A percentile compares a stretch with the other conserved stretches of the same genome.
These are phyloP conservation scores for Cosmia trapezina DNA, from an alignment of 2,888 invertebrate genomes.

Conservation along the genomic window DNA sequence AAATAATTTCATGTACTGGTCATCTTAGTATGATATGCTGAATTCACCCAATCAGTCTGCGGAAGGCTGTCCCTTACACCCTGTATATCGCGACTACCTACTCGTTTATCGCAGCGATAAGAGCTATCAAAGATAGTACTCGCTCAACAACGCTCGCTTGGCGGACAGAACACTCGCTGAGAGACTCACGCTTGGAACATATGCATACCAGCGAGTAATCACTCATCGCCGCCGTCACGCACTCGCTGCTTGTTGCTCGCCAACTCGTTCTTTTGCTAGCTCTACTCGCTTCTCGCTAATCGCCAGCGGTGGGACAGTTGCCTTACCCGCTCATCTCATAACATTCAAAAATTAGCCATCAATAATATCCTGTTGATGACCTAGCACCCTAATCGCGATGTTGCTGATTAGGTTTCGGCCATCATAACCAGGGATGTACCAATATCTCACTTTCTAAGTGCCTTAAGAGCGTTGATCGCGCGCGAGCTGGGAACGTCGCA, in stretches of 20 bases:
- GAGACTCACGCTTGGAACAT: background rate
- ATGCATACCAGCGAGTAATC: too few relatives aligned
- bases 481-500: too few relatives aligned
- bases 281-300: background rate
- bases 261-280: background rate
- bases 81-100: background rate
- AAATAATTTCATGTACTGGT: too few relatives aligned
- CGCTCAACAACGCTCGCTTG: background rate
- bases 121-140: background rate
- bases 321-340: background rate
- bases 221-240: too few relatives aligned
- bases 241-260: background rate
- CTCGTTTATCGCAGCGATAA: background rate
- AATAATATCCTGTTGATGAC: constrained; percentile 1
- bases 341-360: constrained; percentile 2
- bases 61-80: too few relatives aligned
- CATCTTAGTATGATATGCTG: too few relatives aligned
- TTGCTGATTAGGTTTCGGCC: background rate
- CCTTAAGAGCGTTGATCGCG: too few relatives aligned
- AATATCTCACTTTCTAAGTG: background rate
- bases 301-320: background rate
- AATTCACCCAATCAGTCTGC: too few relatives aligned
- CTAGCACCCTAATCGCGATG: background rate
- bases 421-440: background rate
- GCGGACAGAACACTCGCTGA: background rate